Percentiles rank a stretch among this genome's conserved stretches.
Conservation (phyloP, 2,888 invertebrate genomes). For the Rhyacophila evoluta region DNA sequence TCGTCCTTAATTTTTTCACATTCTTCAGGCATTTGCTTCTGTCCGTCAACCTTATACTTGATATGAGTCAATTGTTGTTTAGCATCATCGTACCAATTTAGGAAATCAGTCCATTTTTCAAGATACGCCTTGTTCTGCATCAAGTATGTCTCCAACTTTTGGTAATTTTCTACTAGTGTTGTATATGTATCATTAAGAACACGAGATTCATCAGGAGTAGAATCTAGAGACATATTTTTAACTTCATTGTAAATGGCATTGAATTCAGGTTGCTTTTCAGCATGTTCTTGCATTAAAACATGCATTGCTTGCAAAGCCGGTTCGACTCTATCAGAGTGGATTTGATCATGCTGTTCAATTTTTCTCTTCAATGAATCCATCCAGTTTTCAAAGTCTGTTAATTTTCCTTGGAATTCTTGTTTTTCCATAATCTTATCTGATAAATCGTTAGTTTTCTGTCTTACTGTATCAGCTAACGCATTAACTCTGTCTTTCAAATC, state of each 20-base stretch:
- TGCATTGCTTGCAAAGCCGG: constrained; percentile 83
- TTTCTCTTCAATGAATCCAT: constrained; percentile 79
- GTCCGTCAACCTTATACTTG: constrained; percentile 83
- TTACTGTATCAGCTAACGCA: constrained; percentile 80
- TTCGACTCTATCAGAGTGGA: constrained; percentile 85
- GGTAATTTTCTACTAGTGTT: constrained; percentile 81
- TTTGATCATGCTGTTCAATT: constrained; percentile 82
- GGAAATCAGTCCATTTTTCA: constrained; percentile 86
- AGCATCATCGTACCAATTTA: constrained; percentile 85
- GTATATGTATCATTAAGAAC: constrained; percentile 81
- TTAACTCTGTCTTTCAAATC: constrained; percentile 81
- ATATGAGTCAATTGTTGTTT: constrained; percentile 83
- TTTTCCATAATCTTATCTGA: constrained; percentile 85
- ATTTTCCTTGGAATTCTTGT: constrained; percentile 86
- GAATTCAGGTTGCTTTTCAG: constrained; percentile 84
- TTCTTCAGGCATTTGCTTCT: constrained; percentile 78
- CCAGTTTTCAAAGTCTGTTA: constrained; percentile 85
- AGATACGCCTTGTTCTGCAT: constrained; percentile 79
- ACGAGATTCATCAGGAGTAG: constrained; percentile 80
- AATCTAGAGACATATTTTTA: constrained; percentile 78
- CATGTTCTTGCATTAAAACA: constrained; percentile 85
- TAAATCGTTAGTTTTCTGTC: constrained; percentile 81
- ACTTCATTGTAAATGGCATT: constrained; percentile 86
- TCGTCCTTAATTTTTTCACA: constrained; percentile 78
- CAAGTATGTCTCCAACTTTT: constrained; percentile 80